A percentile compares a stretch with the other conserved stretches of the same genome.
phyloP scores from a whole-genome alignment of 2,797 vertebrate genomes.

The Glossophaga mutica region DNA sequence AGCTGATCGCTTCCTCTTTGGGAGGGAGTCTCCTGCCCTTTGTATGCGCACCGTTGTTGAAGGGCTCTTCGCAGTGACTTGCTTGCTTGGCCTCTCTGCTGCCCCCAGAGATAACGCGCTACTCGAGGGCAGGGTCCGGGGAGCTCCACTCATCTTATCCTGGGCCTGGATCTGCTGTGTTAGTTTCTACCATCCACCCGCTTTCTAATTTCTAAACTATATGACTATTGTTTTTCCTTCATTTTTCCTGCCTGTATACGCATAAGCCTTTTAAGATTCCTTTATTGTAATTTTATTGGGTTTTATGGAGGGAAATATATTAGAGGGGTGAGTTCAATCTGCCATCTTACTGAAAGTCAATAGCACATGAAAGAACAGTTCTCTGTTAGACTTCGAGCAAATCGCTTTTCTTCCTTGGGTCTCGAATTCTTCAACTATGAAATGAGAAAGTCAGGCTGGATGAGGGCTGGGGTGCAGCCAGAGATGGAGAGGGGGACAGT shows the following conservation, averaged over 20 bases:
- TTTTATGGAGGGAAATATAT: neutral
- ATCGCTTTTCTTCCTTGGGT: neutral
- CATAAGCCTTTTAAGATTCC: neutral
- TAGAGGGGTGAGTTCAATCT: neutral
- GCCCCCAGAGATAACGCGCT: neutral
- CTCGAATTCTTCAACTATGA: neutral
- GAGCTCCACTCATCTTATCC: neutral
- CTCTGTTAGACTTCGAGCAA: neutral
- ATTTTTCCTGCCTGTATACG: neutral
- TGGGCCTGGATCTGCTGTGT: neutral
- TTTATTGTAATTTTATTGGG: neutral
- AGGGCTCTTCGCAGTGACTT: neutral
- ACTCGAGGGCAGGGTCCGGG: neutral
- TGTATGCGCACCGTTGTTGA: fast-evolving
- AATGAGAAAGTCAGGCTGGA: neutral
- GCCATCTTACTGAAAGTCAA: neutral
- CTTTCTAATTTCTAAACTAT: neutral
- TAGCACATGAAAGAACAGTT: neutral
- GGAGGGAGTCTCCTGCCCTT: neutral
- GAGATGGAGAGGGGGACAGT: neutral
- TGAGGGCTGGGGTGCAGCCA: neutral
- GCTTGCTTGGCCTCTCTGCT: neutral
- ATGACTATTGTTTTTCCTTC: neutral
- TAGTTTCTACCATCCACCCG: fast-evolving
- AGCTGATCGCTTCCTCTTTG: no score